phyloP scores from a whole-genome alignment of 2,888 invertebrate species.

The Agriopis leucophaearia region DNA sequence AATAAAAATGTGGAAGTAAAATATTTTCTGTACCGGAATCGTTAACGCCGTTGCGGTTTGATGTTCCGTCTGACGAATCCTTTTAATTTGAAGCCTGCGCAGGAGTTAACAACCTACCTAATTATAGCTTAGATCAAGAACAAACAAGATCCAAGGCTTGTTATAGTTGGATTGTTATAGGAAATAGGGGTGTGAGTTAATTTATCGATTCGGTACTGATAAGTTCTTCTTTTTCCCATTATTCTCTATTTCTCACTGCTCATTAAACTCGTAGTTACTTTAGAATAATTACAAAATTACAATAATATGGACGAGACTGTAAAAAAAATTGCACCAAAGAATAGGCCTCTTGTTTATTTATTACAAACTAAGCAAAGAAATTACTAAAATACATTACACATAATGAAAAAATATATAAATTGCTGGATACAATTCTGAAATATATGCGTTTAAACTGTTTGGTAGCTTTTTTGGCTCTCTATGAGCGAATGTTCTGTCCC shows the following conservation, averaged over 20 bases:
- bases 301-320: no score
- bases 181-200: conserved; percentile 33
- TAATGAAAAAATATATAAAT: no score
- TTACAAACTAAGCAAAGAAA: no score
- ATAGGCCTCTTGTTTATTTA: no score
- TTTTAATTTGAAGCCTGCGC: conserved; percentile 83
- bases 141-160: conserved; percentile 75
- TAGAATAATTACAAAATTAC: no score
- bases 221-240: neutral
- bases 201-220: conserved; percentile 12
- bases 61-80: conserved; percentile 72
- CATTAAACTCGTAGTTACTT: no score
- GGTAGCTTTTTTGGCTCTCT: no score
- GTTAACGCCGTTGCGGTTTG: conserved; percentile 81
- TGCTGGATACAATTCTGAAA: no score
- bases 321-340: no score
- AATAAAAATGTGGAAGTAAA: conserved; percentile 85
- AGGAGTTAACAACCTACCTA: conserved; percentile 83
- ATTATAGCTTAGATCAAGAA: conserved; percentile 78
- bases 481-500: no score
- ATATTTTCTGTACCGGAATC: conserved; percentile 84
- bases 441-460: no score
- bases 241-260: neutral
- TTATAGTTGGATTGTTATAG: conserved; percentile 37
- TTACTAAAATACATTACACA: no score